Conservation (phyloP, 2,888 invertebrate genomes). For the Nudaria mundana region DNA sequence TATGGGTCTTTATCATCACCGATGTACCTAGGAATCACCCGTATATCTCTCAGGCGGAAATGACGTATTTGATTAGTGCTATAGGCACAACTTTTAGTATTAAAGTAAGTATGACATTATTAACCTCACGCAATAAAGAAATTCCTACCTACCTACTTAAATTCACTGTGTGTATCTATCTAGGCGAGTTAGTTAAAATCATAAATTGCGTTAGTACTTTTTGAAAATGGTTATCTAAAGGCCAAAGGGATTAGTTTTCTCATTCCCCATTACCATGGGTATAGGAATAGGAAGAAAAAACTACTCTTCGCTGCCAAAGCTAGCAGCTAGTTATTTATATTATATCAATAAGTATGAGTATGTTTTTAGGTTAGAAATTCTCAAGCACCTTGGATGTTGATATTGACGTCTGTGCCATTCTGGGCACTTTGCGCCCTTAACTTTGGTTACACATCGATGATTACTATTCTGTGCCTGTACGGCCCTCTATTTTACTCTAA, state of each 20-base stretch:
- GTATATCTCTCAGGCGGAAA: constrained; percentile 82
- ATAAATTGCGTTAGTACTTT: no score
- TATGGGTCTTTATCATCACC: constrained; percentile 81
- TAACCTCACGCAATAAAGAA: not conserved
- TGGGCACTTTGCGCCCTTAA: constrained; percentile 69
- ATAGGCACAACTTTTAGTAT: constrained; percentile 73
- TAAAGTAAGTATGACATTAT: constrained; percentile 43
- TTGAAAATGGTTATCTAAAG: no score
- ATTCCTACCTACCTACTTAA: not conserved
- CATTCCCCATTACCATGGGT: no score
- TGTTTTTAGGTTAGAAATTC: constrained; percentile 56
- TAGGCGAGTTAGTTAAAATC: no score
- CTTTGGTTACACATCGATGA: constrained; percentile 75
- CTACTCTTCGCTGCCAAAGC: no score
- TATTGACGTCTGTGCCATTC: constrained; percentile 60
- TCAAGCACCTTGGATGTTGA: constrained; percentile 62
- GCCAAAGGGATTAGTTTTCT: no score
- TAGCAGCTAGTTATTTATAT: no score
- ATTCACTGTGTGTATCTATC: no score
- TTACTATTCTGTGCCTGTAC: constrained; percentile 61
- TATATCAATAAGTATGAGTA: no score
- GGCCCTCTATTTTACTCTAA: constrained; percentile 64
- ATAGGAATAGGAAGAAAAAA: no score
- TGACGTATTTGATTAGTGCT: constrained; percentile 80
- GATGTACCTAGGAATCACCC: constrained; percentile 83